phyloP scores from a whole-genome alignment of 2,113 vertebrate species.

The Xenopus borealis region DNA sequence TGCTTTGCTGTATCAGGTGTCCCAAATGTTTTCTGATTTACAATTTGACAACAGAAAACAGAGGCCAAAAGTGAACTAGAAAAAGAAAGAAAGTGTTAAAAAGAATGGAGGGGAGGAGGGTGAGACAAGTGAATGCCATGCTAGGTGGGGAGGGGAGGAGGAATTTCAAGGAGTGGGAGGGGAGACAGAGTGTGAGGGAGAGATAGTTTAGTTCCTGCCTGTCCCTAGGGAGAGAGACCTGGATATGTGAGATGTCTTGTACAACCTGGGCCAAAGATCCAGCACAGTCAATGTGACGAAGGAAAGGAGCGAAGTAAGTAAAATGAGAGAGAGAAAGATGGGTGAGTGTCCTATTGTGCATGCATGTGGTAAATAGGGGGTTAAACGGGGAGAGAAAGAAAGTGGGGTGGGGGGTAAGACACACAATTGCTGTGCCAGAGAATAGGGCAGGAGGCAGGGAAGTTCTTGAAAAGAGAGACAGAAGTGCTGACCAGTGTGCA shows the following conservation, averaged over 20 bases:
- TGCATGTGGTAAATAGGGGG: not conserved
- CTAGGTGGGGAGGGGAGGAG: constrained; percentile 27
- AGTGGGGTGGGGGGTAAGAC: not conserved
- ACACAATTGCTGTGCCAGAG: not conserved
- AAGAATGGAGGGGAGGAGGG: constrained; percentile 29
- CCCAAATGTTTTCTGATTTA: too few relatives aligned
- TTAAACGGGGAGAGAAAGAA: not conserved
- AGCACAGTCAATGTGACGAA: not conserved
- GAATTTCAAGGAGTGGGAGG: constrained; percentile 10
- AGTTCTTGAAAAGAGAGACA: not conserved
- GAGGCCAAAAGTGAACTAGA: constrained; percentile 4
- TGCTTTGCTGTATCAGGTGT: too few relatives aligned
- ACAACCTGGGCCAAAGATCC: constrained; percentile 7
- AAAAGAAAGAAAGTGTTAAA: constrained; percentile 43
- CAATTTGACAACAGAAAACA: not conserved
- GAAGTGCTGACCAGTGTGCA: not conserved
- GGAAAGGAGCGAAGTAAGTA: not conserved
- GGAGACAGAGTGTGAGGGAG: not conserved
- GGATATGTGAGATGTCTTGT: constrained; percentile 7
- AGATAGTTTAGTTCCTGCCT: constrained; percentile 40
- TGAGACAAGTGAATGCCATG: constrained; percentile 14
- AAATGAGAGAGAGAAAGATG: not conserved
- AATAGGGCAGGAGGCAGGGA: constrained; percentile 7
- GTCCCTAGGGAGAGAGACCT: constrained; percentile 31
- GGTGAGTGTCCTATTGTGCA: not conserved